Conservation (phyloP, 2,113 vertebrate genomes). For the Oreotragus oreotragus region DNA sequence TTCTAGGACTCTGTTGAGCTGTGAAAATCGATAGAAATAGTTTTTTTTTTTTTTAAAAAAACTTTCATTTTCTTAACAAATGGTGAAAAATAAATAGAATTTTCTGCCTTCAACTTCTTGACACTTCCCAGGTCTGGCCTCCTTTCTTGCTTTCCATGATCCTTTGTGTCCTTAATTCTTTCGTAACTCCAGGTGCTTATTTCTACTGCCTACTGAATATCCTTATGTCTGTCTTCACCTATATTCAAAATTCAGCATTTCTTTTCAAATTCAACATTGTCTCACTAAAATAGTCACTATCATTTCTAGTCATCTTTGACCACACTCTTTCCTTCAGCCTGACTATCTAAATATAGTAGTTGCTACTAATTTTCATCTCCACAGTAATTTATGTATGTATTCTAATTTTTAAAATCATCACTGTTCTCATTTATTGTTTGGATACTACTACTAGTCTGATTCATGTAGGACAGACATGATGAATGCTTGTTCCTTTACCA, state of each 20-base stretch:
- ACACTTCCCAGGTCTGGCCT: background rate
- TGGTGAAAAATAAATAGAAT: background rate
- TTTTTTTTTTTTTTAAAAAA: background rate
- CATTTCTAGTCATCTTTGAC: background rate
- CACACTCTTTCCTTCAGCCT: background rate
- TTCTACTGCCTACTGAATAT: background rate
- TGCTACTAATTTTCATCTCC: background rate
- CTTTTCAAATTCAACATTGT: background rate
- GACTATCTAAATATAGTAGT: background rate
- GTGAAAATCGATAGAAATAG: constrained; percentile 11
- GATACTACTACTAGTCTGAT: background rate
- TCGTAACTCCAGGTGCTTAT: background rate
- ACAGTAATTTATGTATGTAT: background rate
- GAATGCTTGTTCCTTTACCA: background rate
- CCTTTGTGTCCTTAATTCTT: background rate
- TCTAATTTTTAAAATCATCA: background rate
- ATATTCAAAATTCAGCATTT: background rate
- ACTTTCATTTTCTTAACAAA: background rate
- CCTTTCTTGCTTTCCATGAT: background rate
- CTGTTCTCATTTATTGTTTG: background rate
- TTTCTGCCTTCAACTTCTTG: background rate
- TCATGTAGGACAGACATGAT: background rate
- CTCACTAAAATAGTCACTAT: background rate
- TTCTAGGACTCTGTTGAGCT: background rate
- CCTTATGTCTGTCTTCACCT: background rate